Percentiles rank a stretch among this genome's conserved stretches.
phyloP scores from a whole-genome alignment of 2,113 vertebrate genomes.

The Anas platyrhynchos region DNA sequence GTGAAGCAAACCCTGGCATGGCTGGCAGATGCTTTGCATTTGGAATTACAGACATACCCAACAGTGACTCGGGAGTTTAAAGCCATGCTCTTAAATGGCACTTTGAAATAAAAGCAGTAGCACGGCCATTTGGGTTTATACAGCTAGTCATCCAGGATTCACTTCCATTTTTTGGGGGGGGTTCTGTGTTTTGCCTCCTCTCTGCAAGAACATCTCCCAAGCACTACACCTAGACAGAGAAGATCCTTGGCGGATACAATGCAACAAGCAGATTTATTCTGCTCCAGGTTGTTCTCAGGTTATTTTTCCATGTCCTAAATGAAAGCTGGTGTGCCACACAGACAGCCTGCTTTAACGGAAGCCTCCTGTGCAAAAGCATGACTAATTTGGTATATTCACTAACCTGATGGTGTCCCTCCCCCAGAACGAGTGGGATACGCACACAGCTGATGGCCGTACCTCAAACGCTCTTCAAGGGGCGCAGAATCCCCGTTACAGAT shows the following conservation, averaged over 20 bases:
- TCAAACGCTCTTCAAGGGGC: neutral
- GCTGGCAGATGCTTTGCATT: neutral
- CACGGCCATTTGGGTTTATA: neutral
- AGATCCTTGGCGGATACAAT: neutral
- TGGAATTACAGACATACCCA: neutral
- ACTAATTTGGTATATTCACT: neutral
- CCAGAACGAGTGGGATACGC: accelerated
- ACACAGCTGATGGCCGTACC: neutral
- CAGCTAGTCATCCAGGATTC: neutral
- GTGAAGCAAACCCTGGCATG: neutral
- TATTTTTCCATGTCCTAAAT: neutral
- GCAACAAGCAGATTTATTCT: neutral
- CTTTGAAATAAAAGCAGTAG: neutral
- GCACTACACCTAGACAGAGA: neutral
- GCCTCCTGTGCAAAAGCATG: neutral
- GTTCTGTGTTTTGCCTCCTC: neutral
- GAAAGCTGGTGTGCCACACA: neutral
- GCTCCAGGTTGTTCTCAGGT: neutral
- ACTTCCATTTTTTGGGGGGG: neutral
- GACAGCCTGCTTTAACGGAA: neutral
- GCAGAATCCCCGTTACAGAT: neutral
- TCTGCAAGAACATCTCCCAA: neutral
- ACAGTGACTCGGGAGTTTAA: neutral
- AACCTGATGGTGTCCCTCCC: neutral
- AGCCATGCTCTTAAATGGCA: neutral